phyloP scores from a whole-genome alignment of 2,797 vertebrate genomes.

The Alosa sapidissima region DNA sequence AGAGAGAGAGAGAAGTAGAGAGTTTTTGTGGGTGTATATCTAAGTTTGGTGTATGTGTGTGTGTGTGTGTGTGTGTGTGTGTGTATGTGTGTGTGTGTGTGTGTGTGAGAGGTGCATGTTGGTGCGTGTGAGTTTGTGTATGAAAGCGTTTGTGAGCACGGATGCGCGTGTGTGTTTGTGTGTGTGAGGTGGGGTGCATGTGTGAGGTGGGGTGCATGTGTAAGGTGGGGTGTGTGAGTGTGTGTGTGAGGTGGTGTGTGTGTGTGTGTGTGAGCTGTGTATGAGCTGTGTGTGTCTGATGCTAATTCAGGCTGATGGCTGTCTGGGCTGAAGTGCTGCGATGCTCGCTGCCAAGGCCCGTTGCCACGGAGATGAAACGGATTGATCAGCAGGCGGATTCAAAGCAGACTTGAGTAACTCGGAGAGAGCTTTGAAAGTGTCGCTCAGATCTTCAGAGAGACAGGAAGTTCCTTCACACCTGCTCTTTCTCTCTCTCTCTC shows the following conservation, averaged over 20 bases:
- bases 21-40: background rate
- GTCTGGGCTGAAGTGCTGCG: background rate
- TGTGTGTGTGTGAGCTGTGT: background rate
- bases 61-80: background rate
- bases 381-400: constrained; percentile 14
- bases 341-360: background rate
- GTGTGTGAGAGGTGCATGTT: background rate
- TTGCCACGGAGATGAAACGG: constrained; percentile 27
- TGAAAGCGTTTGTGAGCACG: background rate
- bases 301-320: constrained; percentile 29
- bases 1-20: no score
- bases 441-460: constrained; percentile 31
- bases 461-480: constrained; percentile 10
- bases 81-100: background rate
- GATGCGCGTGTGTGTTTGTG: background rate
- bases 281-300: background rate
- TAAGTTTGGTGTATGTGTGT: background rate
- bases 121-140: background rate
- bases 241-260: background rate
- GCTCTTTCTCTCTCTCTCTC: background rate
- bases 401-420: background rate
- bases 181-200: background rate
- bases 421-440: background rate
- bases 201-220: background rate
- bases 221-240: background rate